Evolutionary conservation across 2,888 invertebrate species (phyloP).

Genomic region (Eupeodes latifasciatus): DNA sequence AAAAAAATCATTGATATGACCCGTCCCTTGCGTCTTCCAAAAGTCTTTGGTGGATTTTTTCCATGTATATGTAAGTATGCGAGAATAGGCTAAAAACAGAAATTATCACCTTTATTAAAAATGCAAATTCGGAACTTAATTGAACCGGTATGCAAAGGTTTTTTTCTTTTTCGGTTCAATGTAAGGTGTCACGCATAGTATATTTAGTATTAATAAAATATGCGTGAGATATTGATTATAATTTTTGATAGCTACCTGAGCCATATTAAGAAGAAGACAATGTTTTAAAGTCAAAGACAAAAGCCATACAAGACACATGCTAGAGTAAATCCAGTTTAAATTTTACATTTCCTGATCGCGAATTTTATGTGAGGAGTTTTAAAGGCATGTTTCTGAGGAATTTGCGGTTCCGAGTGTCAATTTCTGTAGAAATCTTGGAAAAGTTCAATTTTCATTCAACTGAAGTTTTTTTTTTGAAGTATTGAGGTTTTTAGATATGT

Average conservation of each 20-base stretch:
- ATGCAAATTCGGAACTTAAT: constrained; percentile 16
- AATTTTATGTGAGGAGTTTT: too few species aligned
- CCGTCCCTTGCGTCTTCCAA: not conserved
- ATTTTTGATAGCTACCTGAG: not conserved
- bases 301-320: too few species aligned
- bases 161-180: not conserved
- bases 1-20: not conserved
- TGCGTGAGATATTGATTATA: not conserved
- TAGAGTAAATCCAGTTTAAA: too few species aligned
- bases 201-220: not conserved
- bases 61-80: not conserved
- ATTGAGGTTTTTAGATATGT: too few species aligned
- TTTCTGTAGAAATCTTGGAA: too few species aligned
- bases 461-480: too few species aligned
- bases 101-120: constrained; percentile 6
- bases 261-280: not conserved
- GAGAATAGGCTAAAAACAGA: not conserved
- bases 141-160: constrained; percentile 12
- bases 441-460: too few species aligned
- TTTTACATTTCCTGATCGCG: too few species aligned
- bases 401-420: too few species aligned
- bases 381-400: too few species aligned
- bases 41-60: too few species aligned
- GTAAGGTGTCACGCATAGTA: not conserved
- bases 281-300: not conserved